Conservation (phyloP, 2,113 vertebrate species). For the Notothenia coriiceps region DNA sequence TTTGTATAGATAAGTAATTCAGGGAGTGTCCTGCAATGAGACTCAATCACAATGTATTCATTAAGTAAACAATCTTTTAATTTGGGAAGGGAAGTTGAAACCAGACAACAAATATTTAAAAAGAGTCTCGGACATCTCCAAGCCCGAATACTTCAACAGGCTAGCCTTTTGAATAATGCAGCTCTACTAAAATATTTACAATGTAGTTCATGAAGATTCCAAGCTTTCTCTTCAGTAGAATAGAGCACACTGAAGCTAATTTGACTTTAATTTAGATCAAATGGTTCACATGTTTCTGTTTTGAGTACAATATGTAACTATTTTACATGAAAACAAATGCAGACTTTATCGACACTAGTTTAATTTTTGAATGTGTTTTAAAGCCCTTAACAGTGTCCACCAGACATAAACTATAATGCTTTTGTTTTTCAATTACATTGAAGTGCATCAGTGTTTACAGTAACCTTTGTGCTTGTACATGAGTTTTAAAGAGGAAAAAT, state of each 20-base stretch:
- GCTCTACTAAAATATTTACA: too few species aligned
- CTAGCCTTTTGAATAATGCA: background rate
- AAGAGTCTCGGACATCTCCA: too few species aligned
- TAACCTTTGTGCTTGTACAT: background rate
- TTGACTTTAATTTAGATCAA: too few species aligned
- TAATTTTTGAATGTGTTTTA: background rate
- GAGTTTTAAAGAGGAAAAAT: too few species aligned
- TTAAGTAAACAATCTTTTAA: background rate
- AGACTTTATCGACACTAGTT: background rate
- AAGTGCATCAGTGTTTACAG: background rate
- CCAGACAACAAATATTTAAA: too few species aligned
- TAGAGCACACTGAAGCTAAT: too few species aligned
- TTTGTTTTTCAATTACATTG: too few species aligned
- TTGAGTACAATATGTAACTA: background rate
- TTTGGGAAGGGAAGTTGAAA: background rate
- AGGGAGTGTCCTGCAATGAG: background rate
- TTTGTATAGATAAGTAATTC: background rate
- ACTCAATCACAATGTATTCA: background rate
- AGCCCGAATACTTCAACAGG: background rate
- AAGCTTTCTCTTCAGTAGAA: background rate
- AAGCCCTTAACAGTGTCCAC: background rate
- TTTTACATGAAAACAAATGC: background rate
- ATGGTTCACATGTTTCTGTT: too few species aligned
- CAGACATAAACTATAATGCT: too few species aligned
- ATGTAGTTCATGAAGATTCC: background rate